phyloP scores from a whole-genome alignment of 2,797 vertebrate genomes.

The Clarias platycephalus region DNA sequence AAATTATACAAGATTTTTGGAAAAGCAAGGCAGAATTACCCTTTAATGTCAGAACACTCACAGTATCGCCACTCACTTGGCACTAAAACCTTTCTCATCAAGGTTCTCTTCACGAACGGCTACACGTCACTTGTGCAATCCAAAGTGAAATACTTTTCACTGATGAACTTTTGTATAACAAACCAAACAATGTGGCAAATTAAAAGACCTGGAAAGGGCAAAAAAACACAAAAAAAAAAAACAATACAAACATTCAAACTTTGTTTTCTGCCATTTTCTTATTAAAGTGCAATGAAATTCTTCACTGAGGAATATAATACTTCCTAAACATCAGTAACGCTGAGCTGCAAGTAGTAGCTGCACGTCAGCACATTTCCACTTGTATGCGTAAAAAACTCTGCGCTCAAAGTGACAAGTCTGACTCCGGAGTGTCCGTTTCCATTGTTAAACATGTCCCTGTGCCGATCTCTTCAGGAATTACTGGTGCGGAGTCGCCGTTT shows the following conservation, averaged over 20 bases:
- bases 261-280: slow-evolving; percentile 53
- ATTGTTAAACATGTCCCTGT: slow-evolving; percentile 68
- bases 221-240: neutral
- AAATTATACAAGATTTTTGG: neutral
- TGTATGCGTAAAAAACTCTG: slow-evolving; percentile 53
- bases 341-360: slow-evolving; percentile 77
- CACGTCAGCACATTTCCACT: slow-evolving; percentile 72
- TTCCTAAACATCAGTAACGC: slow-evolving; percentile 69
- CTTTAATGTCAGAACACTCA: neutral
- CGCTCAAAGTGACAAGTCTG: slow-evolving; percentile 80
- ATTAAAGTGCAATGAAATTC: slow-evolving; percentile 88
- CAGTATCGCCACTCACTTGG: slow-evolving; percentile 20
- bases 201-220: slow-evolving; percentile 33
- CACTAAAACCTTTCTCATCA: slow-evolving; percentile 47
- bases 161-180: slow-evolving; percentile 33
- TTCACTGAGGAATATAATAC: slow-evolving; percentile 73
- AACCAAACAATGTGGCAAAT: slow-evolving; percentile 38
- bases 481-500: slow-evolving; percentile 80
- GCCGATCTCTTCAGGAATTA: slow-evolving; percentile 81
- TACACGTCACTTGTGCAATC: slow-evolving; percentile 46
- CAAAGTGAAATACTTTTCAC: slow-evolving; percentile 46
- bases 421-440: slow-evolving; percentile 77
- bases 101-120: slow-evolving; percentile 42
- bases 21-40: neutral
- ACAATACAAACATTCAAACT: slow-evolving; percentile 49